Evolutionary conservation across 92 coral and sea anemone genomes (phyloP).

Genomic region (Epizoanthus ramosus): DNA sequence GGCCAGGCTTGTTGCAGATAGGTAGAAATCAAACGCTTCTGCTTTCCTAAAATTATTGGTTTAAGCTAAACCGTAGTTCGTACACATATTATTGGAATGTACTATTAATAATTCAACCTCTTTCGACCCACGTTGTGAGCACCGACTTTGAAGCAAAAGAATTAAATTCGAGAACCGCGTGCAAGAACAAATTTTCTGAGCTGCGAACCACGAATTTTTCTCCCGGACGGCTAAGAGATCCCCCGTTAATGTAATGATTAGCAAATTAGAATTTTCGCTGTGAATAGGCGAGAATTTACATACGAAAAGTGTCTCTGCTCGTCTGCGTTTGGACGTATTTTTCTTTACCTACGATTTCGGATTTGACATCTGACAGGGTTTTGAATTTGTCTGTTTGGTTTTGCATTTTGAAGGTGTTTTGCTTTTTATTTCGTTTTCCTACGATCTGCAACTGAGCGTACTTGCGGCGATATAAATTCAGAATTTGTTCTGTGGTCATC

Average conservation of each 20-base stretch:
- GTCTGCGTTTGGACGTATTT: conserved; percentile 4
- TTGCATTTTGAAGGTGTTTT: conserved; percentile 9
- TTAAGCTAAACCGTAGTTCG: conserved; percentile 13
- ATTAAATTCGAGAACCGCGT: conserved; percentile 7
- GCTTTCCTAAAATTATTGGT: background rate
- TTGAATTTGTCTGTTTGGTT: conserved; percentile 5
- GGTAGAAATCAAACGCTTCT: conserved; percentile 8
- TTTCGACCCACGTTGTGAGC: conserved; percentile 18
- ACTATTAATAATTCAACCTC: conserved; percentile 39
- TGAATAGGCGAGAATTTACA: conserved; percentile 36
- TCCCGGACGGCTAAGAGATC: conserved; percentile 37
- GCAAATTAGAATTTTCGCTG: conserved; percentile 43
- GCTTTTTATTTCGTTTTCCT: conserved; percentile 5
- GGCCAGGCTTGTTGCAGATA: conserved; percentile 15
- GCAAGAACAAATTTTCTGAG: background rate
- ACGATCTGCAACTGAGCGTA: background rate
- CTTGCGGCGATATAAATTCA: conserved; percentile 5
- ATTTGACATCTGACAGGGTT: background rate
- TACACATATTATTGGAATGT: conserved; percentile 41
- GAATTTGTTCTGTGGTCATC: conserved; percentile 11
- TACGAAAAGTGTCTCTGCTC: background rate
- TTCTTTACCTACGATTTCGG: background rate
- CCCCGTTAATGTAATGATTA: conserved; percentile 43
- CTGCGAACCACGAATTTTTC: conserved; percentile 36
- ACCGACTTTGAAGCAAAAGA: background rate